phyloP scores from a whole-genome alignment of 2,113 vertebrate species.

The Chlorodrepanis virens region DNA sequence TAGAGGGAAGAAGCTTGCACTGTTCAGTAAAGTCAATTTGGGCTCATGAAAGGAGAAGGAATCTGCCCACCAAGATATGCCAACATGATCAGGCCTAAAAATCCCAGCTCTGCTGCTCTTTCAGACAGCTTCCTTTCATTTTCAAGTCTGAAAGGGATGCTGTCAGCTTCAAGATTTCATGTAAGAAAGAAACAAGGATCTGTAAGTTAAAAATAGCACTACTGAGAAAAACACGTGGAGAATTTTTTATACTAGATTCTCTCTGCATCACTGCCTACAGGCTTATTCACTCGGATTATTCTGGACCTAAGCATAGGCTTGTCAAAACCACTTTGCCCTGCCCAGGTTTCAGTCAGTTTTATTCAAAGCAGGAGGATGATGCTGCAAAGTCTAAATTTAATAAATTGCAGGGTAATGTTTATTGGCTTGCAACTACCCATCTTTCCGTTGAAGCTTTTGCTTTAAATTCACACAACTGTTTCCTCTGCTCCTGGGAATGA shows the following conservation, averaged over 20 bases:
- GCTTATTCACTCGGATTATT: neutral
- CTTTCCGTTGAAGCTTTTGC: neutral
- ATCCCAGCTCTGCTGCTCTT: neutral
- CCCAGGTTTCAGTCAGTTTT: slow-evolving; percentile 27
- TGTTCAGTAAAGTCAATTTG: neutral
- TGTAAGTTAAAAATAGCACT: neutral
- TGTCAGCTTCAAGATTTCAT: slow-evolving; percentile 23
- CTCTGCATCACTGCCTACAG: slow-evolving; percentile 8
- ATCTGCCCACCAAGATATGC: neutral
- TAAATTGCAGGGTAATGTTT: neutral
- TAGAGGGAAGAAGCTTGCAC: neutral
- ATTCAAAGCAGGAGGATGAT: slow-evolving; percentile 34
- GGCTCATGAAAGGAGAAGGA: neutral
- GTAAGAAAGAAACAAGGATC: neutral
- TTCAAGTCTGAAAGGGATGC: neutral
- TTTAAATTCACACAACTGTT: neutral
- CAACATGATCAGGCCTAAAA: neutral
- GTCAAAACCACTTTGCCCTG: slow-evolving; percentile 28
- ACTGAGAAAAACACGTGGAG: rapidly evolving
- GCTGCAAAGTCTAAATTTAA: slow-evolving; percentile 40
- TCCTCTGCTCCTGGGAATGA: neutral
- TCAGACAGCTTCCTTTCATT: neutral
- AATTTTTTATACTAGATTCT: neutral
- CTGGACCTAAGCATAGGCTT: neutral
- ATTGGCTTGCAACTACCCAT: neutral